A percentile compares a stretch with the other conserved stretches of the same genome.
phyloP scores from a whole-genome alignment of 2,797 vertebrate genomes.

The Malurus splendens region DNA sequence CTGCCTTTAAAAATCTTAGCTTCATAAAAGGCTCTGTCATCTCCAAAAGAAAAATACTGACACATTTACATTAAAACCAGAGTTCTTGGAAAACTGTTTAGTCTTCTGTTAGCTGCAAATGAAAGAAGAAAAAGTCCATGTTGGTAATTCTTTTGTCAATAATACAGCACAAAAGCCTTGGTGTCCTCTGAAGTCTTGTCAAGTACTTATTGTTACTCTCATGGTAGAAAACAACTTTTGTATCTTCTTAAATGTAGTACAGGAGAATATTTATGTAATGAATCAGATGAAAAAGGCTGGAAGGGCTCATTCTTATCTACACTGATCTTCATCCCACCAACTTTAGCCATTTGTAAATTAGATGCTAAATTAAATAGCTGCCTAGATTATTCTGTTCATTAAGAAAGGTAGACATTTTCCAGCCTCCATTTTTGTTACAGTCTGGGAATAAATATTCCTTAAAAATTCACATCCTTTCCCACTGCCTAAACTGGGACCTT shows the following conservation, averaged over 20 bases:
- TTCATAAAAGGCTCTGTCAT: constrained; percentile 21
- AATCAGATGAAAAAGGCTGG: neutral
- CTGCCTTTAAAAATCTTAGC: neutral
- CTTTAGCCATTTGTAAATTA: neutral
- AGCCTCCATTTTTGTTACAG: neutral
- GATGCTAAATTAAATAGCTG: neutral
- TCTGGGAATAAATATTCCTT: neutral
- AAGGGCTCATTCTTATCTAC: neutral
- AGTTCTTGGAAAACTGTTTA: constrained; percentile 27
- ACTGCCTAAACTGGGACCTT: neutral
- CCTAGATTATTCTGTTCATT: neutral
- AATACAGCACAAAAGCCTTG: neutral
- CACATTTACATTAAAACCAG: constrained; percentile 11
- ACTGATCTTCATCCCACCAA: neutral
- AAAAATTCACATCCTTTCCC: neutral
- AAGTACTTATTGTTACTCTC: neutral
- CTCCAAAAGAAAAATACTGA: neutral
- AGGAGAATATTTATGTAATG: neutral
- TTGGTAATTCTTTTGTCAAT: constrained; percentile 18
- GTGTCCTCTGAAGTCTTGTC: neutral
- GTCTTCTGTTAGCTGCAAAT: neutral
- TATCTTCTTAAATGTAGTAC: neutral
- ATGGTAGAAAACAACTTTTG: neutral
- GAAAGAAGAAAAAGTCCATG: neutral
- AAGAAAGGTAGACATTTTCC: neutral